Evolutionary conservation across 1,140 invertebrate species (phyloP).

Genomic region (Littorina saxatilis): DNA sequence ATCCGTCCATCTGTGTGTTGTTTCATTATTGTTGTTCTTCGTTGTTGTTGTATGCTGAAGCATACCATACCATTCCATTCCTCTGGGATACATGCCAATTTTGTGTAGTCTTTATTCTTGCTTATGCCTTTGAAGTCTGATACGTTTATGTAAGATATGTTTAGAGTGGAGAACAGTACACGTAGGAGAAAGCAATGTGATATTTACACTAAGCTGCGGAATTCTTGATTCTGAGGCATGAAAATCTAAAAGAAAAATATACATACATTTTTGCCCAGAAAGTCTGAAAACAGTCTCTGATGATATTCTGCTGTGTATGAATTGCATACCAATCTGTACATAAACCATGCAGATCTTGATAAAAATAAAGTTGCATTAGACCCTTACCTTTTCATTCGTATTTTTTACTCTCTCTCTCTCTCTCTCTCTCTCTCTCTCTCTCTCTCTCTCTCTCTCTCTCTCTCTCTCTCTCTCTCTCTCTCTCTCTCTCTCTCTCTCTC

Average conservation of each 20-base stretch:
- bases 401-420: no score
- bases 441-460: no score
- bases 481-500: no score
- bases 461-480: no score
- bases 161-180: not conserved
- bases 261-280: not conserved
- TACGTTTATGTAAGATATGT: not conserved
- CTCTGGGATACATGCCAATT: not conserved
- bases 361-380: no score
- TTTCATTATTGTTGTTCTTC: not conserved
- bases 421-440: no score
- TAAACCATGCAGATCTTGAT: no score
- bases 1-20: not conserved
- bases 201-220: not conserved
- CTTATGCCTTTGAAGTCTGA: not conserved
- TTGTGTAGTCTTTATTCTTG: no score
- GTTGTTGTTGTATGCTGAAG: not conserved
- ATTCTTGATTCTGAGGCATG: not conserved
- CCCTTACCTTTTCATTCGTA: no score
- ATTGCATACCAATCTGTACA: no score
- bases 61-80: not conserved
- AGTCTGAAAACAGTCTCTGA: not conserved
- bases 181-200: not conserved
- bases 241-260: not conserved
- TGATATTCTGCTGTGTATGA: not conserved